Base-by-base conservation (phyloP, 2,113 vertebrate genomes). In the Hippoglossus stenolepis region DNA sequence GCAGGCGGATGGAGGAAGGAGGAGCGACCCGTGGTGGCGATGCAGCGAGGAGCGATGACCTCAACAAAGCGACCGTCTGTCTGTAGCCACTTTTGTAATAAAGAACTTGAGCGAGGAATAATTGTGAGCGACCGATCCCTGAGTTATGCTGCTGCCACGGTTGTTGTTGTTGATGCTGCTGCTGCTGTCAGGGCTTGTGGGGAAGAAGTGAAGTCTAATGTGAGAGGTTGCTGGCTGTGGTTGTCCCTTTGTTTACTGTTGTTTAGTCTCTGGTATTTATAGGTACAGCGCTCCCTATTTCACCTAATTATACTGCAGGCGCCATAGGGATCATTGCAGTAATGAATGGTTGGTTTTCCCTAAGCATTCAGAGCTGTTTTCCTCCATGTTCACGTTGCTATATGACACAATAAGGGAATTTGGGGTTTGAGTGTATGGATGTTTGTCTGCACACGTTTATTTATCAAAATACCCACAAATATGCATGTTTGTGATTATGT, bases 261-360 rank as follows among this genome's bases (percentile, higher is more conserved):
- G 90, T 88, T 87, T 88, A 88, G 87, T 87, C 77, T 89, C 60
- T 80, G 68, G 80, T 92, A 90, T 92, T 92, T 90, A 87, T 86
- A 91, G 89, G 77, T 79, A 62, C 80, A 86, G 38, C 49, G 57
- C 64, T 65, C 83, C 82, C 70, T 85, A 70, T 72, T 83, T 84
- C 53, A 54, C 70, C 76, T 89, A 81, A 91, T 91, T 89, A 90
- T 75, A 85, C 73, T 28, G 78, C 21, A 12, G 70, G 85, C 24
- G 66, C 82, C 78, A 83, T 64, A 40, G 76, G 73, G 66, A 76
- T 79, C 86, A 84, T 84, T 83, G 70, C 88, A 49, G 70, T 88
- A 90, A 91, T 86, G 73, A 87, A 75, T 76, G 71, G 79, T 84
- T 87, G 79, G 65, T 63, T 75, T 87, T 79, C 70, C 73, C 65